These are phyloP conservation scores for Anoplophora glabripennis DNA, from an alignment of 1,140 invertebrate genomes.

Conservation along the genomic window DNA sequence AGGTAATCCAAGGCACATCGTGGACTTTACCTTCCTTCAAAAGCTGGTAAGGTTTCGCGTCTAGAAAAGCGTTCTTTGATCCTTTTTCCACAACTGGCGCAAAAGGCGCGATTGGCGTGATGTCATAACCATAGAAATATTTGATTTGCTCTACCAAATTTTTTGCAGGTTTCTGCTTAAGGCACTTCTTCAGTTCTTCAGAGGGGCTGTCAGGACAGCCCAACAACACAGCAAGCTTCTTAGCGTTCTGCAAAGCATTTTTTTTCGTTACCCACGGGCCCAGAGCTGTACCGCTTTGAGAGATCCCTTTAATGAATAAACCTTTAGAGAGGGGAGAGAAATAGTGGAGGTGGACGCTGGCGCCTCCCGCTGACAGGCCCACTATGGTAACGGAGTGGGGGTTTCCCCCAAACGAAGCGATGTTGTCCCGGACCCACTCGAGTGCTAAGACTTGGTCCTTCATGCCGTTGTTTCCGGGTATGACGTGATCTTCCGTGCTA, in stretches of 20 bases:
- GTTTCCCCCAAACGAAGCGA: slow-evolving; percentile 54
- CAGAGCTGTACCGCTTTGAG: slow-evolving; percentile 74
- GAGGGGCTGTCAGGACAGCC: slow-evolving; percentile 63
- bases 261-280: slow-evolving; percentile 67
- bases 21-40: slow-evolving; percentile 50
- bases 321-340: slow-evolving; percentile 55
- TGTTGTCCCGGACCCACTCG: slow-evolving; percentile 59
- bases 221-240: slow-evolving; percentile 60
- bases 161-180: slow-evolving; percentile 47
- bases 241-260: slow-evolving; percentile 64
- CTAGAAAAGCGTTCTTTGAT: slow-evolving; percentile 17
- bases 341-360: slow-evolving; percentile 58
- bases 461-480: slow-evolving; percentile 59
- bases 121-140: slow-evolving; percentile 13
- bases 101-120: slow-evolving; percentile 40
- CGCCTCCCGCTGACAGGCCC: slow-evolving; percentile 55
- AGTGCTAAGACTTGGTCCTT: slow-evolving; percentile 60
- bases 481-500: slow-evolving; percentile 53
- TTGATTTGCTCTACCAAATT: background rate
- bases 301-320: slow-evolving; percentile 66
- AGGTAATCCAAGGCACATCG: slow-evolving; percentile 47
- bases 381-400: slow-evolving; percentile 51
- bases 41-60: slow-evolving; percentile 51
- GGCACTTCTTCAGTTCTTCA: slow-evolving; percentile 64
- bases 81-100: slow-evolving; percentile 35